These are phyloP conservation scores for Psittacus erithacus DNA, from an alignment of 2,113 vertebrate species.

Conservation along the genomic window DNA sequence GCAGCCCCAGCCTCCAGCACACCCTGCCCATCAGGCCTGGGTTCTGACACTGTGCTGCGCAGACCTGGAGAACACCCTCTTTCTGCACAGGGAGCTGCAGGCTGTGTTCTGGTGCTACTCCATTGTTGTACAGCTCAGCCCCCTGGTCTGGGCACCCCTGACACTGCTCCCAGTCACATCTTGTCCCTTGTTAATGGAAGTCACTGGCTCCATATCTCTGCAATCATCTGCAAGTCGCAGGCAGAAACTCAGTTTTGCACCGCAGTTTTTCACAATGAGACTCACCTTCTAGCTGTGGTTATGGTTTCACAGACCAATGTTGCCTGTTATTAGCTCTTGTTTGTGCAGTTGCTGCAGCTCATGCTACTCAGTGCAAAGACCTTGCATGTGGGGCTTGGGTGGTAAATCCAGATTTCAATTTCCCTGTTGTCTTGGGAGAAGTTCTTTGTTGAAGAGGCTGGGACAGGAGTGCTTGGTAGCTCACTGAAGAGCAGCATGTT, in stretches of 20 bases:
- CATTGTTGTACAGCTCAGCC: neutral
- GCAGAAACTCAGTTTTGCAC: neutral
- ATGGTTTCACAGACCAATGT: constrained; percentile 34
- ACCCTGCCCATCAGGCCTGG: neutral
- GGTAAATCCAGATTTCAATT: neutral
- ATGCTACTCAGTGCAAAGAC: neutral
- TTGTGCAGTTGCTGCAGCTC: constrained; percentile 37
- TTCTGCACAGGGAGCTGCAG: neutral
- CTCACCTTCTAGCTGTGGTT: constrained; percentile 46
- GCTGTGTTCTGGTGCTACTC: neutral
- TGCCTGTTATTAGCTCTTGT: neutral
- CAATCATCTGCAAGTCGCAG: neutral
- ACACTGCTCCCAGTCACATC: neutral
- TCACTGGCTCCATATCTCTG: neutral
- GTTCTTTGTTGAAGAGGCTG: neutral
- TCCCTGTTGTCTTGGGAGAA: neutral
- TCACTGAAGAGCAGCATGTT: neutral
- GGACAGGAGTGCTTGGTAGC: neutral
- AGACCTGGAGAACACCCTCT: neutral
- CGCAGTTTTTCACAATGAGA: constrained; percentile 38
- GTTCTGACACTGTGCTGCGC: rapidly evolving
- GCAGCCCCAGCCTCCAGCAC: neutral
- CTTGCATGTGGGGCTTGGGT: neutral
- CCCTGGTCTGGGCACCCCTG: neutral
- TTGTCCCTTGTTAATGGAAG: neutral